Conservation (phyloP, 2,113 vertebrate species). For the Leptobrachium ailaonicum region DNA sequence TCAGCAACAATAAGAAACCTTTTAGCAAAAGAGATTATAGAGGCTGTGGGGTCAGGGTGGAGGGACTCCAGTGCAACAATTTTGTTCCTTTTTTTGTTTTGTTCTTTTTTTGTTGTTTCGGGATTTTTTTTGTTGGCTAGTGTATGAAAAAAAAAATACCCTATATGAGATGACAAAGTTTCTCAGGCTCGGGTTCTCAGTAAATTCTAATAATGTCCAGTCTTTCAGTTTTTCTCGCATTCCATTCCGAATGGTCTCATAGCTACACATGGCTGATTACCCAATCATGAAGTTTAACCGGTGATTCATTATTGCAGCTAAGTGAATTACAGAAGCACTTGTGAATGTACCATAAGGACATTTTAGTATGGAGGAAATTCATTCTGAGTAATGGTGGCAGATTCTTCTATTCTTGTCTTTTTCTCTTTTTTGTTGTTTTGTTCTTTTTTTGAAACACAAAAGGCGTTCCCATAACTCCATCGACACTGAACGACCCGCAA, state of each 20-base stretch:
- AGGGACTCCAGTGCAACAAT: background rate
- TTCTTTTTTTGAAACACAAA: background rate
- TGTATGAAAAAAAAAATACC: slow-evolving; percentile 6
- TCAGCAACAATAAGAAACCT: background rate
- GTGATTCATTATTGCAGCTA: slow-evolving; percentile 47
- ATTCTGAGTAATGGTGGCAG: slow-evolving; percentile 37
- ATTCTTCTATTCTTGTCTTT: slow-evolving; percentile 1
- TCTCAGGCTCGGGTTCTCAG: slow-evolving; percentile 17
- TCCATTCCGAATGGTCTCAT: slow-evolving; percentile 44
- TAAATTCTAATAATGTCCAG: slow-evolving; percentile 29
- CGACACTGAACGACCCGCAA: slow-evolving; percentile 15
- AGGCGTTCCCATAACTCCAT: slow-evolving; percentile 26
- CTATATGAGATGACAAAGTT: background rate
- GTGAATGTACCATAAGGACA: slow-evolving; percentile 42
- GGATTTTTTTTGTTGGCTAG: background rate
- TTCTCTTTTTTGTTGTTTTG: background rate
- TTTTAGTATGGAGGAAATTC: slow-evolving; percentile 7
- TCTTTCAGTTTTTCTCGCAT: slow-evolving; percentile 36
- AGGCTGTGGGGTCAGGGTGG: background rate
- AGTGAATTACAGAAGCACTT: slow-evolving; percentile 45
- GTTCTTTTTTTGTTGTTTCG: no score
- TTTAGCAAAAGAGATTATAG: background rate
- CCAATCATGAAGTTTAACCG: slow-evolving; percentile 45
- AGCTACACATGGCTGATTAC: slow-evolving; percentile 45
- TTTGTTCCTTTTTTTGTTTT: background rate